Percentiles rank a stretch among this genome's conserved stretches.
phyloP scores from a whole-genome alignment of 2,888 invertebrate species.

The Polyploca ridens region DNA sequence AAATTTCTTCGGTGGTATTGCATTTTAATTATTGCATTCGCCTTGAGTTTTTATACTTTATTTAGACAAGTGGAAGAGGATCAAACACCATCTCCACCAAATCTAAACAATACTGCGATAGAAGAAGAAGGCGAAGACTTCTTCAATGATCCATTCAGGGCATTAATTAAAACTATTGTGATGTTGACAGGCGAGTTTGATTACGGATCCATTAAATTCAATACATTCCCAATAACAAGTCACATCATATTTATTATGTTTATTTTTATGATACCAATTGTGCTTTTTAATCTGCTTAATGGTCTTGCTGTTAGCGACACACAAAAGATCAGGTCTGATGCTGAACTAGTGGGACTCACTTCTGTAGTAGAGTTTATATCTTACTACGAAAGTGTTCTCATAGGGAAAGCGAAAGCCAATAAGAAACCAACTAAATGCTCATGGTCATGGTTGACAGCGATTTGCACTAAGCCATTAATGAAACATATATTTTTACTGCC shows the following conservation, averaged over 20 bases:
- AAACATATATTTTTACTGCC: constrained; percentile 88
- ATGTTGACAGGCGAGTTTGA: constrained; percentile 96
- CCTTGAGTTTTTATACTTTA: constrained; percentile 91
- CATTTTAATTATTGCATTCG: constrained; percentile 92
- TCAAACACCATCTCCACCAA: constrained; percentile 53
- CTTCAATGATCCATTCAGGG: constrained; percentile 88
- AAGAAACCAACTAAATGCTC: constrained; percentile 67
- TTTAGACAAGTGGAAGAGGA: constrained; percentile 83
- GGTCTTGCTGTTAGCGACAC: constrained; percentile 95
- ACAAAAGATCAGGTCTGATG: constrained; percentile 90
- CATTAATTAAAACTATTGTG: constrained; percentile 92
- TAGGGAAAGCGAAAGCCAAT: constrained; percentile 82
- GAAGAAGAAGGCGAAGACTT: constrained; percentile 85
- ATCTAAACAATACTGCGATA: constrained; percentile 64
- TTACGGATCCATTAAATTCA: constrained; percentile 90
- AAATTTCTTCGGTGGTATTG: constrained; percentile 92
- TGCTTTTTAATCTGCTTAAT: constrained; percentile 92
- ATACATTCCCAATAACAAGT: constrained; percentile 87
- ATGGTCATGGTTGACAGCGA: constrained; percentile 75
- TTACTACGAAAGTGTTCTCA: constrained; percentile 89
- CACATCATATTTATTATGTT: constrained; percentile 91
- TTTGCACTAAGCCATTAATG: constrained; percentile 82
- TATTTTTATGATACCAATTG: constrained; percentile 93
- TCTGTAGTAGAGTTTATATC: constrained; percentile 89
- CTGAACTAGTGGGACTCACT: constrained; percentile 91